Conservation (phyloP, 2,888 invertebrate genomes). For the Proisotoma minuta region DNA sequence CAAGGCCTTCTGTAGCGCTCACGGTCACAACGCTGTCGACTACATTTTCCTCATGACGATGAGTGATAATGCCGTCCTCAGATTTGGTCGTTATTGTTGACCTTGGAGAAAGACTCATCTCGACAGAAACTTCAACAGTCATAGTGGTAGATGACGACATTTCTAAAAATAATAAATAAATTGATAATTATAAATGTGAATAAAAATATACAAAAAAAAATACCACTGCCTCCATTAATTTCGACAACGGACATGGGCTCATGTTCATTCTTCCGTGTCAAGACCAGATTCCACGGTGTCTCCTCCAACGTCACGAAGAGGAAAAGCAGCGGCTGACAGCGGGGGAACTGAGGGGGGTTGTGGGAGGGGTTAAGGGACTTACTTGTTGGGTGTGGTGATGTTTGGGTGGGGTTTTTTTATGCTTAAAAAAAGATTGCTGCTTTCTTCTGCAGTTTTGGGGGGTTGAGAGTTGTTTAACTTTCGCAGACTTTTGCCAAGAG, state of each 20-base stretch:
- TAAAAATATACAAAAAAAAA: no score
- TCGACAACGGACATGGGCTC: constrained; percentile 49
- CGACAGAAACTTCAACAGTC: not conserved
- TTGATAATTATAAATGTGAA: no score
- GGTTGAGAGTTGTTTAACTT: no score
- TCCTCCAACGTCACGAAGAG: no score
- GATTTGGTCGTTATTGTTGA: not conserved
- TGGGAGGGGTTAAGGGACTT: not conserved
- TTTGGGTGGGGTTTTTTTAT: no score
- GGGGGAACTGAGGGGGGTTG: no score
- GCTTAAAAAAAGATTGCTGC: no score
- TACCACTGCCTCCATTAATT: constrained; percentile 33
- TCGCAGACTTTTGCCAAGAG: no score
- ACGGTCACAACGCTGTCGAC: not conserved
- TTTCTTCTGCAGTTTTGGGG: no score
- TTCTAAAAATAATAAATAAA: no score
- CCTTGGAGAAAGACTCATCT: not conserved
- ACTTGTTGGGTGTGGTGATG: not conserved
- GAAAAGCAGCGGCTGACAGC: no score
- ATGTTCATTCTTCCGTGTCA: constrained; percentile 49
- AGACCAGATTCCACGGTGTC: constrained; percentile 38
- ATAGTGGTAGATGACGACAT: no score
- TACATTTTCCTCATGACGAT: not conserved
- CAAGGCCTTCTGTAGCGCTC: not conserved
- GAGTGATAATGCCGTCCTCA: not conserved